A percentile compares a stretch with the other conserved stretches of the same genome.
phyloP scores from a whole-genome alignment of 2,797 vertebrate genomes.

The Notolepis coatsorum region DNA sequence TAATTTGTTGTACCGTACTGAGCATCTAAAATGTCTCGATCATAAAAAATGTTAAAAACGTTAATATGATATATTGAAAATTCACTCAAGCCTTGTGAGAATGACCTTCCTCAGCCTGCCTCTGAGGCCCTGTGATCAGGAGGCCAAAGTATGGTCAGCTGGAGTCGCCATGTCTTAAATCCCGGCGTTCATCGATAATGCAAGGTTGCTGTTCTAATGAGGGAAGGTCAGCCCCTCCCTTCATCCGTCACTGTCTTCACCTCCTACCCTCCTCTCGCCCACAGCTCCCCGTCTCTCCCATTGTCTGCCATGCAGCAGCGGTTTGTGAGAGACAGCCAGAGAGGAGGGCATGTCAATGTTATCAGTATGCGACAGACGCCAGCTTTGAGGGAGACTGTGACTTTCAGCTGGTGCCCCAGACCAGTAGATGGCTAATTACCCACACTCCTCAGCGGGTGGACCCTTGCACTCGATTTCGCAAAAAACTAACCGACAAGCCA shows the following conservation, averaged over 20 bases:
- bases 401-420: constrained; percentile 60
- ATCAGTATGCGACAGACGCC: constrained; percentile 73
- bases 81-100: too few relatives aligned
- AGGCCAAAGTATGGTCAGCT: constrained; percentile 34
- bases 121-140: not conserved
- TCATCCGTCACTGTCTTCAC: constrained; percentile 67
- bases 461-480: constrained; percentile 30
- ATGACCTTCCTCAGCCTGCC: not conserved
- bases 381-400: constrained; percentile 63
- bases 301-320: constrained; percentile 49
- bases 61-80: too few relatives aligned
- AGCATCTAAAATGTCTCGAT: too few relatives aligned
- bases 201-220: constrained; percentile 63
- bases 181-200: constrained; percentile 56
- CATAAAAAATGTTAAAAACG: too few relatives aligned
- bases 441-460: constrained; percentile 32
- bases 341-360: constrained; percentile 72
- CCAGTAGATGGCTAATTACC: constrained; percentile 68
- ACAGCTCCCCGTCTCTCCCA: constrained; percentile 2
- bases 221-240: constrained; percentile 57
- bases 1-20: too few relatives aligned
- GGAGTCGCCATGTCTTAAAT: constrained; percentile 27
- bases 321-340: constrained; percentile 21
- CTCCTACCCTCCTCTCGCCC: constrained; percentile 30
- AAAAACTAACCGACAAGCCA: constrained; percentile 46